Conservation (phyloP, 2,113 vertebrate genomes). For the Peromyscus maniculatus region DNA sequence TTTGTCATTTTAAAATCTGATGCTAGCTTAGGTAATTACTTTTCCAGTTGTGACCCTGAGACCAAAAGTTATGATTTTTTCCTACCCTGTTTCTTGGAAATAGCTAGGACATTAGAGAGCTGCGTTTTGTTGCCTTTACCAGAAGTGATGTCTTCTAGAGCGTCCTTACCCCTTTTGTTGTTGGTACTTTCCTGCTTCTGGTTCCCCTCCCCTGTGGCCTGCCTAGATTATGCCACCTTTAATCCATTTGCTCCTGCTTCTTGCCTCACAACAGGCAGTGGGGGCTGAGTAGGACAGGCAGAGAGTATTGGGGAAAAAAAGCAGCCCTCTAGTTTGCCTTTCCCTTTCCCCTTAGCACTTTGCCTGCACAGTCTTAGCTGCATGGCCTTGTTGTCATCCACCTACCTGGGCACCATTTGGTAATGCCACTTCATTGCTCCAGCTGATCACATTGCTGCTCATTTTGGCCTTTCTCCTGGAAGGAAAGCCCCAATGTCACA, state of each 20-base stretch:
- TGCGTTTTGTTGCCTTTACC: background rate
- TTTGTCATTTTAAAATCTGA: constrained; percentile 73
- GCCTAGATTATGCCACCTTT: background rate
- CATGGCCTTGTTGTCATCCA: background rate
- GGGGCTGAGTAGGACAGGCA: background rate
- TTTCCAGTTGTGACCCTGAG: constrained; percentile 67
- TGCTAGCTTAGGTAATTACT: constrained; percentile 62
- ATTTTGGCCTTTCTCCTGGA: background rate
- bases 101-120: background rate
- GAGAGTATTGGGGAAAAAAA: background rate
- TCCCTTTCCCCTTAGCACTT: background rate
- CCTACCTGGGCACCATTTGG: background rate
- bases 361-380: background rate
- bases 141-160: background rate
- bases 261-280: background rate
- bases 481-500: background rate
- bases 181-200: background rate
- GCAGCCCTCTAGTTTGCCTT: background rate
- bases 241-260: background rate
- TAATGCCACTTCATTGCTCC: background rate
- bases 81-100: background rate
- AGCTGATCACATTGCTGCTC: background rate
- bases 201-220: background rate
- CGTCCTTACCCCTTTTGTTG: background rate
- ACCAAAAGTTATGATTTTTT: background rate